Percentiles rank a stretch among this genome's conserved stretches.
These are phyloP conservation scores for Sterrhoptilus dennistouni DNA, from an alignment of 2,113 vertebrate genomes.

Conservation along the genomic window DNA sequence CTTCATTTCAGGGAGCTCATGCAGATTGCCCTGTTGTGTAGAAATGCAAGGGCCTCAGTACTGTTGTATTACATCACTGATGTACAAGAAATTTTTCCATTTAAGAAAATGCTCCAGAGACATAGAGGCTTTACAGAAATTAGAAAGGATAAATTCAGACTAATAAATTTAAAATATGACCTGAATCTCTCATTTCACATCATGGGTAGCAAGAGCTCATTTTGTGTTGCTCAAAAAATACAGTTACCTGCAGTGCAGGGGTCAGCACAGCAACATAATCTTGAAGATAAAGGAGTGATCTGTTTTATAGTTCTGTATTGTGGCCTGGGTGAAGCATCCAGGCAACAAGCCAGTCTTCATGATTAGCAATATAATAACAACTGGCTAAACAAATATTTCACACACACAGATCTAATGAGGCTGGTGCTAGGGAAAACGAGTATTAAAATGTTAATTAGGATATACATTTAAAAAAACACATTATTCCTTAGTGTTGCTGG, in stretches of 20 bases:
- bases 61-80: not conserved
- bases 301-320: slow-evolving; percentile 11
- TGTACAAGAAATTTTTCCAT: not conserved
- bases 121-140: not conserved
- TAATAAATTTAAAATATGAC: not conserved
- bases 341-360: slow-evolving; percentile 44
- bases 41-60: not conserved
- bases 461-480: not conserved
- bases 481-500: not conserved
- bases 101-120: not conserved
- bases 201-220: not conserved
- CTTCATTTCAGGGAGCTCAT: not conserved
- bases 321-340: slow-evolving; percentile 31
- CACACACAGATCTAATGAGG: not conserved
- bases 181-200: not conserved
- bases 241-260: not conserved
- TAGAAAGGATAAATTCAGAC: not conserved
- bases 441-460: slow-evolving; percentile 48
- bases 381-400: slow-evolving; percentile 42
- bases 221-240: not conserved
- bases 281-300: not conserved
- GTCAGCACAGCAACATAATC: not conserved
- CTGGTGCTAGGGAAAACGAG: slow-evolving; percentile 2
- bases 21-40: not conserved
- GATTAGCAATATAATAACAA: slow-evolving; percentile 26